phyloP scores from a whole-genome alignment of 2,113 vertebrate genomes.

The rat (Rattus norvegicus) region DNA sequence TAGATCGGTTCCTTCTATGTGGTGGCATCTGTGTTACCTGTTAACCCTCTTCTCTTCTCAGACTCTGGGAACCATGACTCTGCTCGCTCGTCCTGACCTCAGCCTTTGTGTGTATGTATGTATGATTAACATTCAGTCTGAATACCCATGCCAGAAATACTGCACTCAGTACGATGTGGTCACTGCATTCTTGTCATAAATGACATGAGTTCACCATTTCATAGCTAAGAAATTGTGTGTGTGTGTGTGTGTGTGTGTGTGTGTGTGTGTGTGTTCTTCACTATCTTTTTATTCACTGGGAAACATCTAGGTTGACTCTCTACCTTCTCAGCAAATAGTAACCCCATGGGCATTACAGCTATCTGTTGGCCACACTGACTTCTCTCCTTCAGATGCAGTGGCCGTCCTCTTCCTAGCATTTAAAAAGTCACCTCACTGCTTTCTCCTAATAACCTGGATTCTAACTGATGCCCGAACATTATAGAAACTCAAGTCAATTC shows the following conservation, averaged over 20 bases:
- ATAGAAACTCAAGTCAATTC: background rate
- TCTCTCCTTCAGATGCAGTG: background rate
- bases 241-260: background rate
- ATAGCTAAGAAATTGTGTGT: background rate
- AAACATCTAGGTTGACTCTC: background rate
- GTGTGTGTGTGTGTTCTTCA: background rate
- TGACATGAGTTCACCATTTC: background rate
- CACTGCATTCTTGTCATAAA: background rate
- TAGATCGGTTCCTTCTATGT: no score
- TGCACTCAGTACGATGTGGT: background rate
- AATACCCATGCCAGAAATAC: background rate
- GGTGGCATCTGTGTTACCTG: background rate
- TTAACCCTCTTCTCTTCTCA: background rate
- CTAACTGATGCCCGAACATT: background rate
- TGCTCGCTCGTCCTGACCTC: background rate
- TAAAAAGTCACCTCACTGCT: background rate
- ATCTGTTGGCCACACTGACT: background rate
- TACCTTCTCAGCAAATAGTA: background rate
- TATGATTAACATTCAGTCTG: background rate
- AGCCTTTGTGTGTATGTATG: background rate
- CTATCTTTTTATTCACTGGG: background rate
- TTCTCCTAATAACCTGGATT: no score
- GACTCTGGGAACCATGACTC: background rate
- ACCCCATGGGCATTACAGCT: no score
- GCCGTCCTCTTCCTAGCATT: no score